Evolutionary conservation across 2,888 invertebrate genomes (phyloP).

Genomic region (Gari tellinella): DNA sequence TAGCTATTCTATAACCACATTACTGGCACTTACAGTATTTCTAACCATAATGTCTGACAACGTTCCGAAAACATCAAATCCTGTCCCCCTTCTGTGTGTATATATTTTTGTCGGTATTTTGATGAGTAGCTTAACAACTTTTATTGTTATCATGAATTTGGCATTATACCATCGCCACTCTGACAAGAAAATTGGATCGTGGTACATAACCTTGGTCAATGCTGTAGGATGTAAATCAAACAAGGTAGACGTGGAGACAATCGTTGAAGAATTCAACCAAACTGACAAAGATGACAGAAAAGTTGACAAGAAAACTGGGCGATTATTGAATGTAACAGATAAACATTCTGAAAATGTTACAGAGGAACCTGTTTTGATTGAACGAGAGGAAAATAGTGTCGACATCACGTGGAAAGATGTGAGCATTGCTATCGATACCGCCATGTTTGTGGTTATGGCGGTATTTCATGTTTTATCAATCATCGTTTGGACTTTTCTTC

Average conservation of each 20-base stretch:
- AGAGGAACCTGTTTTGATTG: neutral
- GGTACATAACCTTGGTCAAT: neutral
- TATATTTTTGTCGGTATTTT: neutral
- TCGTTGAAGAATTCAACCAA: neutral
- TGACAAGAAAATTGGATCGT: neutral
- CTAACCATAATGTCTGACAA: slow-evolving; percentile 14
- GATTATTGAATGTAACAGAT: no score
- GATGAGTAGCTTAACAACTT: neutral
- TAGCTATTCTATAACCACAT: slow-evolving; percentile 16
- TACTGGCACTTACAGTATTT: slow-evolving; percentile 17
- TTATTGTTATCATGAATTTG: slow-evolving; percentile 8
- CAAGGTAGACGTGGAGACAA: neutral
- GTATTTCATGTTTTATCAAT: no score
- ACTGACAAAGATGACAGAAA: neutral
- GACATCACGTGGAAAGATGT: slow-evolving; percentile 19
- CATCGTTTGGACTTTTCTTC: no score
- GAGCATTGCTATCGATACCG: slow-evolving; percentile 14
- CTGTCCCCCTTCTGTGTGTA: slow-evolving; percentile 5
- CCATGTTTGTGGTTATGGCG: neutral
- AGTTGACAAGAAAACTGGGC: neutral
- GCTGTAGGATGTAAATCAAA: neutral
- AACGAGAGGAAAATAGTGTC: neutral
- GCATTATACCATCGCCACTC: neutral
- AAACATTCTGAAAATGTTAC: no score
- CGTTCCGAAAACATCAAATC: slow-evolving; percentile 15